phyloP scores from a whole-genome alignment of 1,140 invertebrate genomes.

The Dinothrombium tinctorium region DNA sequence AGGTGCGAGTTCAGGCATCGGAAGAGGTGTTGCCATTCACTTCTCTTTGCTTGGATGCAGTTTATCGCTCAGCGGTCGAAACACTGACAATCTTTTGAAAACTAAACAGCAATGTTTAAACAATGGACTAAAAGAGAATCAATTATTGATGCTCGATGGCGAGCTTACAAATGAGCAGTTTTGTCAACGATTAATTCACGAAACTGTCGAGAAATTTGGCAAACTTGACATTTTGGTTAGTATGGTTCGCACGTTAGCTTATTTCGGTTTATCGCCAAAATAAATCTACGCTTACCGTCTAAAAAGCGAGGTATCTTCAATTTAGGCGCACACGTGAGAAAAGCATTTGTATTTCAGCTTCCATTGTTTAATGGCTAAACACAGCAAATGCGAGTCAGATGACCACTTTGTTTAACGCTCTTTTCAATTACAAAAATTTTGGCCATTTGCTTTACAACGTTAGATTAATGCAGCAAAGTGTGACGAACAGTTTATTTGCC shows the following conservation, averaged over 20 bases:
- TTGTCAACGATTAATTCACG: conserved; percentile 45
- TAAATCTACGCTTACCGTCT: too few species aligned
- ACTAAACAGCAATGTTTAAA: conserved; percentile 17
- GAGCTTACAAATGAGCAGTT: conserved; percentile 61
- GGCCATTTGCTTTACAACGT: too few species aligned
- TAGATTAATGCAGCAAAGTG: too few species aligned
- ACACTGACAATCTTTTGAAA: conserved; percentile 35
- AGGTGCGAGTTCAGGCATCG: conserved; percentile 55
- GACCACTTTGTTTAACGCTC: too few species aligned
- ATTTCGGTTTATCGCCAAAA: too few species aligned
- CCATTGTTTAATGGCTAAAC: too few species aligned
- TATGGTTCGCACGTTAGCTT: conserved; percentile 50
- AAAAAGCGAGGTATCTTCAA: too few species aligned
- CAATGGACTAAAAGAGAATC: conserved; percentile 4
- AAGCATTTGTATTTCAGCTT: too few species aligned
- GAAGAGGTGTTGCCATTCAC: conserved; percentile 45
- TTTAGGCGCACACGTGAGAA: too few species aligned
- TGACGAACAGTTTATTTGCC: too few species aligned
- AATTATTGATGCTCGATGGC: conserved; percentile 32
- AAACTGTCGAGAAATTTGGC: conserved; percentile 52
- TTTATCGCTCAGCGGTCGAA: conserved; percentile 46
- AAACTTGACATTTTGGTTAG: conserved; percentile 74
- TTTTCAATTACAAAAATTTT: too few species aligned
- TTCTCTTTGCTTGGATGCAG: conserved; percentile 43
- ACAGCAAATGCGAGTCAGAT: too few species aligned